These are phyloP conservation scores for Lamellibrachia columna DNA, from an alignment of 2,888 invertebrate genomes.

Conservation along the genomic window DNA sequence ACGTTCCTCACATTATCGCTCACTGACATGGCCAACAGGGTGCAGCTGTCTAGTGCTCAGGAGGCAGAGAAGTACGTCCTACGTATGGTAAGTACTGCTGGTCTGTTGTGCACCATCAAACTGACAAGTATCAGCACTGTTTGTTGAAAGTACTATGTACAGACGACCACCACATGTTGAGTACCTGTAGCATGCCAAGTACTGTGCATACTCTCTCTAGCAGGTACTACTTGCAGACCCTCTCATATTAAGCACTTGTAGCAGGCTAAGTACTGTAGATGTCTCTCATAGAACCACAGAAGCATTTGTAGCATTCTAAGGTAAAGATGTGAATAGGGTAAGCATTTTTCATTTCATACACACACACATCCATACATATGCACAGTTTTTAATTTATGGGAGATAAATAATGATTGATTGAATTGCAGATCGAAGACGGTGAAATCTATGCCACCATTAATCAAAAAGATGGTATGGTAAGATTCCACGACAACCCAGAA, in stretches of 20 bases:
- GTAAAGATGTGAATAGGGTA: not conserved
- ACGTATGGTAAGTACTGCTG: constrained; percentile 80
- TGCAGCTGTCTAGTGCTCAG: constrained; percentile 82
- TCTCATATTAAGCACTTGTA: too few species aligned
- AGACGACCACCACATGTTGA: too few species aligned
- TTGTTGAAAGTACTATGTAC: too few species aligned
- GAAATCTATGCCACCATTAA: constrained; percentile 97
- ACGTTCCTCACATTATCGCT: constrained; percentile 88
- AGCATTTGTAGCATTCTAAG: too few species aligned
- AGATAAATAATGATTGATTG: not conserved
- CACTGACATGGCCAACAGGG: constrained; percentile 88
- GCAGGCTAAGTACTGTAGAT: too few species aligned
- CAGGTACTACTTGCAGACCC: too few species aligned
- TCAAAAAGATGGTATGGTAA: constrained; percentile 97
- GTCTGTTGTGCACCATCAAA: not conserved
- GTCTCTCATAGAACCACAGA: too few species aligned
- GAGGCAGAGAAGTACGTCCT: constrained; percentile 94
- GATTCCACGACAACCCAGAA: constrained; percentile 94
- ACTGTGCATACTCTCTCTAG: too few species aligned
- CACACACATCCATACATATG: not conserved
- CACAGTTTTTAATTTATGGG: not conserved
- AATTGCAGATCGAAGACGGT: constrained; percentile 87
- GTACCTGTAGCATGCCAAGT: too few species aligned
- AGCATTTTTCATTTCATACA: not conserved
- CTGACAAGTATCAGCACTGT: too few species aligned